These are phyloP conservation scores for Rhynchotus rufescens DNA, from an alignment of 2,797 vertebrate genomes.

Conservation along the genomic window DNA sequence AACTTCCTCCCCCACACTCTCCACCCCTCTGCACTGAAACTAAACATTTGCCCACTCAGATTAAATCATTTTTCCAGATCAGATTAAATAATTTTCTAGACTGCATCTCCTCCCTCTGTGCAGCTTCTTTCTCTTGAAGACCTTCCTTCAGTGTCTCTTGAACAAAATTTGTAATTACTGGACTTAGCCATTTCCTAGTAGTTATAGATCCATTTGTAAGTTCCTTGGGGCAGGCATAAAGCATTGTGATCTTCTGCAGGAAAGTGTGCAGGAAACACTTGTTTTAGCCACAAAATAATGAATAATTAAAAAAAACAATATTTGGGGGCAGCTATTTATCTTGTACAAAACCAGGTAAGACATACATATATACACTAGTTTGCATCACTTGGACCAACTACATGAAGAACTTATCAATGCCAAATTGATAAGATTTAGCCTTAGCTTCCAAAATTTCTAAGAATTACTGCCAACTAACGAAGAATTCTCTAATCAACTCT, in stretches of 20 bases:
- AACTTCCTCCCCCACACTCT: too few species aligned
- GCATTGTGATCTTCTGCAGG: not conserved
- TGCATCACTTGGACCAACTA: accelerated
- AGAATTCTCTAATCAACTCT: not conserved
- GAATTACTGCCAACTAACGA: not conserved
- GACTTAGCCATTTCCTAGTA: not conserved
- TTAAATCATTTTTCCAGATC: not conserved
- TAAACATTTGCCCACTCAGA: not conserved
- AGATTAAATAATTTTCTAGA: not conserved
- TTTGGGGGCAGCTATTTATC: not conserved
- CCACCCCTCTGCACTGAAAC: not conserved
- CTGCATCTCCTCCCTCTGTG: not conserved
- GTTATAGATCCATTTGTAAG: not conserved
- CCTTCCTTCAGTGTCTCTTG: not conserved
- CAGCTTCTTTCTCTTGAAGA: not conserved
- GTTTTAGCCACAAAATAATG: not conserved
- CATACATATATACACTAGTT: not conserved
- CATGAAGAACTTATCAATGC: not conserved
- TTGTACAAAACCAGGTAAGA: not conserved
- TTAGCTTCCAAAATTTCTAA: not conserved
- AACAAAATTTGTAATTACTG: not conserved
- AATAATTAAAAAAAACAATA: not conserved
- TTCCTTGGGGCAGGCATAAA: not conserved
- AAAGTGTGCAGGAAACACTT: not conserved
- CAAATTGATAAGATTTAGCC: not conserved